Evolutionary conservation across 1,140 invertebrate genomes (phyloP), one percentile per base, ranked within the genome.

Genomic region (Gonioctena quinquepunctata): DNA sequence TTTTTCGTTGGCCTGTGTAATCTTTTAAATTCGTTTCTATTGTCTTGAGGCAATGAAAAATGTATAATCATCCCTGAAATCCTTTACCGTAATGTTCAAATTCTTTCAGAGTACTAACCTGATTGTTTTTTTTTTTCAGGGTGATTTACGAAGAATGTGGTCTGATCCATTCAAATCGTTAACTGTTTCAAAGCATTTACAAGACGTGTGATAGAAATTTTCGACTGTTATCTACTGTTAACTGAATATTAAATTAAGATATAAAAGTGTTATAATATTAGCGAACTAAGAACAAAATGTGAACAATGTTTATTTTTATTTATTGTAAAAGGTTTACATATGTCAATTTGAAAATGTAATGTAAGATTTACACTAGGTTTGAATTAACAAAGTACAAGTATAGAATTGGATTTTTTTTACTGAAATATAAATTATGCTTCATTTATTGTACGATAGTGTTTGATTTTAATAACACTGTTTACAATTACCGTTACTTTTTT

Each of bases 71-170:
- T n/a, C n/a, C n/a, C n/a, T n/a, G n/a, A n/a, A n/a, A n/a, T n/a
- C n/a, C n/a, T n/a, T n/a, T n/a, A n/a, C n/a, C n/a, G n/a, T n/a
- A n/a, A n/a, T n/a, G n/a, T n/a, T n/a, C n/a, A n/a, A n/a, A n/a
- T n/a, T n/a, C n/a, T n/a, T n/a, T n/a, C n/a, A n/a, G n/a, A n/a
- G n/a, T n/a, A n/a, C n/a, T n/a, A n/a, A n/a, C n/a, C n/a, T n/a
- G 2, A 28, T 65, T 7, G 21, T 56, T 65, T 28, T 69, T 75
- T 57, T 68, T 69, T 87, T 88, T 27, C 82, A 97, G 95, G 96
- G 96, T 76, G 96, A 98, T 87, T 87, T 98, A 68, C 88, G 96
- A 81, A 89, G 96, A 77, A 98, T 98, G 96, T 98, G 96, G 96
- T 96, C 94, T 80, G 96, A 98, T 86, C 96, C 96, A 28, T 98